A percentile compares a stretch with the other conserved stretches of the same genome.
Evolutionary conservation across 2,888 invertebrate genomes (phyloP).

Genomic region (Pomacea canaliculata): DNA sequence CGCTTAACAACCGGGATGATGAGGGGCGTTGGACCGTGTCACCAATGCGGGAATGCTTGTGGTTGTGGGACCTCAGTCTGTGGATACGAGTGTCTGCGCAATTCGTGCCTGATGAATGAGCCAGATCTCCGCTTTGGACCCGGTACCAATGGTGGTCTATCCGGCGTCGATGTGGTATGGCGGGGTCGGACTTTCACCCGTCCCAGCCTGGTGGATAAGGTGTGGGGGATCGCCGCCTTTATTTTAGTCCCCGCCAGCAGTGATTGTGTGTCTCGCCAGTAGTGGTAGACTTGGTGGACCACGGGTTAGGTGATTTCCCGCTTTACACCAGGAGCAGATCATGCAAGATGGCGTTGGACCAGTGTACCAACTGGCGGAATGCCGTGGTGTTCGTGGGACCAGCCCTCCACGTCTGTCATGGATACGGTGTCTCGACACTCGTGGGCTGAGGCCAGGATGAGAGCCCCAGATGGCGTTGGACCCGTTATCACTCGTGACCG

Average conservation of each 20-base stretch:
- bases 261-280: slow-evolving; percentile 15
- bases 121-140: too few relatives aligned
- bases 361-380: too few relatives aligned
- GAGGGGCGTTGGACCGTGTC: too few relatives aligned
- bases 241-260: neutral
- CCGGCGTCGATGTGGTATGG: too few relatives aligned
- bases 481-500: slow-evolving; percentile 7
- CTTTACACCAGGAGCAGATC: neutral
- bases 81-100: too few relatives aligned
- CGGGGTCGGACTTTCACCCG: too few relatives aligned
- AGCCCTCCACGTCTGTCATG: slow-evolving; percentile 4
- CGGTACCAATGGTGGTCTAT: too few relatives aligned
- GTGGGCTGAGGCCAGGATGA: neutral
- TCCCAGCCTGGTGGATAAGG: slow-evolving; percentile 22
- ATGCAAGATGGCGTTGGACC: too few relatives aligned
- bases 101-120: too few relatives aligned
- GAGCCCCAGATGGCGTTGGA: slow-evolving; percentile 12
- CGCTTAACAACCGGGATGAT: too few relatives aligned
- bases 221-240: slow-evolving; percentile 10
- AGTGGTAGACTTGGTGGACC: slow-evolving; percentile 16
- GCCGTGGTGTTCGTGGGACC: slow-evolving; percentile 7
- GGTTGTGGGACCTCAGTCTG: too few relatives aligned
- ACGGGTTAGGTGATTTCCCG: slow-evolving; percentile 1
- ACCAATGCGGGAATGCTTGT: too few relatives aligned
- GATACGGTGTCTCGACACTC: slow-evolving; percentile 12